Conservation (phyloP, 2,113 vertebrate genomes). For the Macquaria ambigua region DNA sequence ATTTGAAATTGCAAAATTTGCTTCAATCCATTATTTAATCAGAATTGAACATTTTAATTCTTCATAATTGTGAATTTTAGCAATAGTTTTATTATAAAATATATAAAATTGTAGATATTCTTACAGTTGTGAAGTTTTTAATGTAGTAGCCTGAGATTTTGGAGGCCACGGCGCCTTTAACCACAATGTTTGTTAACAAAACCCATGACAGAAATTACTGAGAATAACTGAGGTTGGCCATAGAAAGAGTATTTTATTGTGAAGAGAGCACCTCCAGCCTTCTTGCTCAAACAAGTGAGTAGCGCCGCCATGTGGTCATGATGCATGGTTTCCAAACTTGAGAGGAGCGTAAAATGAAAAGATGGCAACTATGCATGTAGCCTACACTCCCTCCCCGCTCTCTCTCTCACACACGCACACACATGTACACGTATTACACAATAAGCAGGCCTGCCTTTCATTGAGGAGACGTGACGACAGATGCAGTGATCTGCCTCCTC, state of each 20-base stretch:
- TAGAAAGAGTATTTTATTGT: no score
- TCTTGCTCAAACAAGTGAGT: slow-evolving; percentile 27
- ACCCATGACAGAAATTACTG: accelerated
- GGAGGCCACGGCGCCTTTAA: not conserved
- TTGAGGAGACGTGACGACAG: slow-evolving; percentile 61
- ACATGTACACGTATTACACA: slow-evolving; percentile 32
- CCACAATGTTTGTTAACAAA: not conserved
- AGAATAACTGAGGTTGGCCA: not conserved
- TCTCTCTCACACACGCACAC: not conserved
- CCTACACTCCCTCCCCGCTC: not conserved
- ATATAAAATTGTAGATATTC: not conserved
- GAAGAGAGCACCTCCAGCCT: not conserved
- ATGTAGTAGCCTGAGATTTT: not conserved
- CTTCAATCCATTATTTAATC: not conserved
- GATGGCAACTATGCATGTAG: not conserved
- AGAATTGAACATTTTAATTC: not conserved
- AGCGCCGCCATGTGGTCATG: slow-evolving; percentile 74
- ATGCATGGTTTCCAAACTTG: not conserved
- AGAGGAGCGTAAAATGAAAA: slow-evolving; percentile 2
- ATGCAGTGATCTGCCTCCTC: slow-evolving; percentile 56
- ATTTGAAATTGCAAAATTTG: not conserved
- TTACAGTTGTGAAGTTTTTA: not conserved
- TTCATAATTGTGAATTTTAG: not conserved
- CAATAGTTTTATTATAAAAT: not conserved
- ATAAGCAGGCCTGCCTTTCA: slow-evolving; percentile 20